Evolutionary conservation across 1,140 invertebrate genomes (phyloP), one percentile per base, ranked within the genome.

Genomic region (Apis laboriosa): DNA sequence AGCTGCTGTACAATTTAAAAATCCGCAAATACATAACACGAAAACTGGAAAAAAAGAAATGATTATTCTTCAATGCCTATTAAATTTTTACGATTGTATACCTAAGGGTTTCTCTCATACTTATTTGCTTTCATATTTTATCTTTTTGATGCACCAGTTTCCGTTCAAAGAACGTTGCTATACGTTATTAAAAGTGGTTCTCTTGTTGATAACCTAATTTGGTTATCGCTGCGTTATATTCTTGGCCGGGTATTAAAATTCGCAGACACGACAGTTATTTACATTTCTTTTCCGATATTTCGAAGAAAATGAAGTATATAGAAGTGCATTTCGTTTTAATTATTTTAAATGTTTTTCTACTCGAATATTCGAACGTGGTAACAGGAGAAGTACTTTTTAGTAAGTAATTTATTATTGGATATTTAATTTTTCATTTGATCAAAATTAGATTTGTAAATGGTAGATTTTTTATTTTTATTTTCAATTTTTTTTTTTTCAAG

Each of bases 1-100:
- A 85, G 75, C 86, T 88, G 13, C 78, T 88, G 87, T 89, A 88
- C 80, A 88, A 89, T 89, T 88, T 43, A 84, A 86, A 83, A 53
- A 80, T 49, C 61, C 61, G 72, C 68, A 86, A 88, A 88, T 88
- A 88, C 78, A 88, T 85, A 80, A 87, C 51, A 68, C 71, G 58
- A 67, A 70, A 84, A 53, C 66, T 74, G 21, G 61, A 87, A 61
- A 72, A 19, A n/a, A 28, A 34, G 28, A 7, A 43, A 43, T 17
- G 43, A 7, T 53, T 51, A 43, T 51, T 67, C 72, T 51, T 21
- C 9, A 17, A 15, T 34, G 15, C 11, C 24, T 61, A 11, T 53
- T 24, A 5, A 15, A 75, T 21, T 21, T 21, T 56, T 49, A 53
- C 9, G 12, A 17, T 28, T 11, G 72, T 55, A 49, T 51, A 21